Evolutionary conservation across 2,797 vertebrate species (phyloP), one percentile per base, ranked within the genome.

Genomic region (Acanthurus tractus): DNA sequence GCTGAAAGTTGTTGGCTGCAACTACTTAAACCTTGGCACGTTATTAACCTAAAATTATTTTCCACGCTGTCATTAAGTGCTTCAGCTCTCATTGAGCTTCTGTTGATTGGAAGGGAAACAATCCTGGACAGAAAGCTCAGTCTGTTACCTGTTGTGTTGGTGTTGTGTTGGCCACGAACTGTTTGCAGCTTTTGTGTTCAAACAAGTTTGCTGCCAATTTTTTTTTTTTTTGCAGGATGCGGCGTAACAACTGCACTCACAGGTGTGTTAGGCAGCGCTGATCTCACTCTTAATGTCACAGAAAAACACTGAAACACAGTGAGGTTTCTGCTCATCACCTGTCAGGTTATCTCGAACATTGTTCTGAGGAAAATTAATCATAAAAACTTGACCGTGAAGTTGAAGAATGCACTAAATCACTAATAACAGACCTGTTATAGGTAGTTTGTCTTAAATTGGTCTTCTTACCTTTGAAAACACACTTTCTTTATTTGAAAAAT

Each of bases 1-100:
- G 65, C 34, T 55, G 52, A 18, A 58, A 78, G 62, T 74, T 53
- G 49, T 54, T 74, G 67, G 66, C 74, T 42, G 52, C 5, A 48
- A 29, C 44, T 13, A 49, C 42, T 69, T 61, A 40, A 40, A 4
- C 68, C 48, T 71, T 83, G 78, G 76, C 78, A 53, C 23, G 61
- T 0, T 18, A 67, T 74, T 70, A 77, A 71, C 59, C 25, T 46
- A 55, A 36, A 76, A 52, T 61, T 25, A 58, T 29, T 65, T 67
- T 67, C 45, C 29, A 15, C 8, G 9, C n/a, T 4, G 52, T 61
- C 52, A 42, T 56, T 83, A 54, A 69, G 42, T 57, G 40, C 50
- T 54, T 69, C 76, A 25, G 59, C 54, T 6, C 40, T 38, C 5
- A 55, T 61, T 62, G 56, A 23, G 42, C 50, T 44, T 59, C 13